Percentiles rank a stretch among this genome's conserved stretches.
Conservation (phyloP, 2,113 vertebrate genomes). For the Hymenochirus boettgeri region DNA sequence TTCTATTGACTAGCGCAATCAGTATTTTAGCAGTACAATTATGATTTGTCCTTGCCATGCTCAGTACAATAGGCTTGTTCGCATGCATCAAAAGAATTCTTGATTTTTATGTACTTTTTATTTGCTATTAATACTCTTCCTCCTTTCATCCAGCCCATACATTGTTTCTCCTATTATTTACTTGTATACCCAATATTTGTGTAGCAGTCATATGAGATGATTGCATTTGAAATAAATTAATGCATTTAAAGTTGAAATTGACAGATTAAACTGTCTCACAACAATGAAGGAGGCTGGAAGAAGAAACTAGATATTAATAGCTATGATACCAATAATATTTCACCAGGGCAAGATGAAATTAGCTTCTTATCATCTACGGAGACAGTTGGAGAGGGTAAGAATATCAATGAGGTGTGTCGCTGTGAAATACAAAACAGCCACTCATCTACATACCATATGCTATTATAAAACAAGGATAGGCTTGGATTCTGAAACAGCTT, state of each 20-base stretch:
- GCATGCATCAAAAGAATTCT: no score
- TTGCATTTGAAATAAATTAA: neutral
- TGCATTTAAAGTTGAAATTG: neutral
- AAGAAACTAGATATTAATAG: constrained; percentile 1
- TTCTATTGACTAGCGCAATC: no score
- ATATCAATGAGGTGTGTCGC: constrained; percentile 34
- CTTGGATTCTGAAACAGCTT: constrained; percentile 20
- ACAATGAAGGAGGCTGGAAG: neutral
- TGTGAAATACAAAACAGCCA: constrained; percentile 39
- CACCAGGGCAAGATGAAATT: neutral
- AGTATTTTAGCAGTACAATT: no score
- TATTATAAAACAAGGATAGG: constrained; percentile 37
- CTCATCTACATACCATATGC: constrained; percentile 42
- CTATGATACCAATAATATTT: neutral
- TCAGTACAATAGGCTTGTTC: no score
- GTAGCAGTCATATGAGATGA: no score
- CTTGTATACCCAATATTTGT: no score
- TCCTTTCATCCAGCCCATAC: no score
- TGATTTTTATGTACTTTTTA: no score
- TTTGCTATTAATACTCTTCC: no score
- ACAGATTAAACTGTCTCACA: neutral
- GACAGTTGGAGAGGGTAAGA: constrained; percentile 32
- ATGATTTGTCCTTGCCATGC: no score
- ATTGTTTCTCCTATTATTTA: no score
- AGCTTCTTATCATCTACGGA: constrained; percentile 17